phyloP scores from a whole-genome alignment of 1,140 invertebrate species.

The Mactra quadrangularis region DNA sequence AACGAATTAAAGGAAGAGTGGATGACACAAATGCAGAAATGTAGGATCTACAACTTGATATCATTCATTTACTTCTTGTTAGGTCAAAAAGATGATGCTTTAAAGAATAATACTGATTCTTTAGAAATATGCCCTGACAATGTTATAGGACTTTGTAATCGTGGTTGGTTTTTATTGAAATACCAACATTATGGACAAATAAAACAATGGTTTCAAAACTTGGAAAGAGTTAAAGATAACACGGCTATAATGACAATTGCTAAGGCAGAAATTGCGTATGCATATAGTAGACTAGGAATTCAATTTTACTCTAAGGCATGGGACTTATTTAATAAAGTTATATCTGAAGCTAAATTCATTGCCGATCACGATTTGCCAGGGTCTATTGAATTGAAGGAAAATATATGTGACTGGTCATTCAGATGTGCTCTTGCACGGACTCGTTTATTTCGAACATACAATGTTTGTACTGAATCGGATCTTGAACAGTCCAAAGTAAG shows the following conservation, averaged over 20 bases:
- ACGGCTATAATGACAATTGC: neutral
- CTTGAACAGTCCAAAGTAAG: neutral
- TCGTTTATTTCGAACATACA: neutral
- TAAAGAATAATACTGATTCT: conserved; percentile 1
- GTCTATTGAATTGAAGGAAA: too few species aligned
- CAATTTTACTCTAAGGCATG: neutral
- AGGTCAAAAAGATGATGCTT: conserved; percentile 2
- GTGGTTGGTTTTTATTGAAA: conserved; percentile 12
- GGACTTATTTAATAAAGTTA: neutral
- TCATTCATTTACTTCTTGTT: conserved; percentile 18
- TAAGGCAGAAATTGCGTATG: conserved; percentile 29
- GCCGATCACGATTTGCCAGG: too few species aligned
- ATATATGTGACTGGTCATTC: conserved; percentile 29
- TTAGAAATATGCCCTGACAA: neutral
- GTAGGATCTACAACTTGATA: conserved; percentile 17
- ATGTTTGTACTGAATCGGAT: neutral
- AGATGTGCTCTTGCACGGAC: conserved; percentile 6
- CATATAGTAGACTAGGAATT: conserved; percentile 15
- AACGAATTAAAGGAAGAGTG: too few species aligned
- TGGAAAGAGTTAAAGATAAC: neutral
- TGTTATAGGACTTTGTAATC: neutral
- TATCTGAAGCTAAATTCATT: neutral
- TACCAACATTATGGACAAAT: neutral
- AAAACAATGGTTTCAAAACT: neutral
- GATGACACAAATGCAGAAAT: conserved; percentile 22